Evolutionary conservation across 2,113 vertebrate species (phyloP).

Genomic region (chimpanzee (Pan troglodytes)): DNA sequence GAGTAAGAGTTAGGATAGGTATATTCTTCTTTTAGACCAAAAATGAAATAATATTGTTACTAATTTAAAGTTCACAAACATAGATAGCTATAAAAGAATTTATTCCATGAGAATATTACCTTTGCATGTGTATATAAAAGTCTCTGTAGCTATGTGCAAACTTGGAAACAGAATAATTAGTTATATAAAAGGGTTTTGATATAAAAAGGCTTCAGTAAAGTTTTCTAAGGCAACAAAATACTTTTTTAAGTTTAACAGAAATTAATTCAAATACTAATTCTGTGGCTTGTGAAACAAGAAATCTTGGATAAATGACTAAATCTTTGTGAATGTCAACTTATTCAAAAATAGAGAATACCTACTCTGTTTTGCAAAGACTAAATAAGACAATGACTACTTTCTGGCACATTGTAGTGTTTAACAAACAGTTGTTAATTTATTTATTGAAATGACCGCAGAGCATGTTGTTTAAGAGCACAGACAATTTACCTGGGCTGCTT

Average conservation of each 20-base stretch:
- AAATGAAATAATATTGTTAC: not conserved
- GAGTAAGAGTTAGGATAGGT: not conserved
- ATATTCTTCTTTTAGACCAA: not conserved
- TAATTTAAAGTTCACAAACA: not conserved
- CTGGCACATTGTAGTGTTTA: not conserved
- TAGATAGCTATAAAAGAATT: not conserved
- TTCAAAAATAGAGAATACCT: not conserved
- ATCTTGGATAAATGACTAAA: not conserved
- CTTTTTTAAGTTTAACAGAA: not conserved
- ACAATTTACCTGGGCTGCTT: not conserved
- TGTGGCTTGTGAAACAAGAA: not conserved
- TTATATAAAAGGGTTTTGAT: not conserved
- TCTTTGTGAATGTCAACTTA: not conserved
- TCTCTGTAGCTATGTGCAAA: not conserved
- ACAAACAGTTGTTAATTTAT: not conserved
- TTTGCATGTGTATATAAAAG: not conserved
- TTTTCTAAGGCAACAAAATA: not conserved
- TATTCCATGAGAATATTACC: not conserved
- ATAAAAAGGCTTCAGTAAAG: not conserved
- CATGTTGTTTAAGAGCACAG: not conserved
- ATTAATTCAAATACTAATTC: not conserved
- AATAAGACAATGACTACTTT: not conserved
- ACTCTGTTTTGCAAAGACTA: not conserved
- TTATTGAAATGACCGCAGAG: not conserved
- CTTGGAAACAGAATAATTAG: not conserved